Evolutionary conservation across 2,888 invertebrate species (phyloP), one percentile per base, ranked within the genome.

Genomic region (Meliscaeva auricollis): DNA sequence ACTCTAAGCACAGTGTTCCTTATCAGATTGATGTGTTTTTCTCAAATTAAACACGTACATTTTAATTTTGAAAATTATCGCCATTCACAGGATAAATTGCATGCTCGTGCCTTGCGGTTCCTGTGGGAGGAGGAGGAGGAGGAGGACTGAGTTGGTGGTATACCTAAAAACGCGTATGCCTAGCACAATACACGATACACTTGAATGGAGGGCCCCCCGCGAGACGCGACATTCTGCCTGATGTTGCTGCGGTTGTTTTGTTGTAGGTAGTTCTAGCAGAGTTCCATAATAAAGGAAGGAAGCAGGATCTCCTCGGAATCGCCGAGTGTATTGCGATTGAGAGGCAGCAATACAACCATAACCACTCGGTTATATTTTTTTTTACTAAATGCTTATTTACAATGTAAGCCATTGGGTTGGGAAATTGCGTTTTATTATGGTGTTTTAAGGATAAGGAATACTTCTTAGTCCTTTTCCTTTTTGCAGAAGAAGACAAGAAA

Each of bases 31-130:
- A 81, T 85, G 81, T 81, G 85, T 85, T 85, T 85, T 85, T 85
- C 85, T 85, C 85, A 85, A 85, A 85, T 85, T 85, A 85, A 85
- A 85, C 85, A 85, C 85, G 85, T 85, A 85, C 85, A 85, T 85
- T 85, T 85, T 85, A 85, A 85, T 85, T 85, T 85, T 85, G 85
- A 85, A 85, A 85, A 85, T 85, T 81, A 85, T 85, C 85, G 85
- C 85, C 76, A 75, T 85, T 81, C 85, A 85, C 76, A 50, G 81
- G 54, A 73, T 85, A 85, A 85, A 81, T 81, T 81, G 81, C 76
- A 69, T 69, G 44, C 75, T 80, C 66, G 54, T 72, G 66, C 66
- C 66, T 50, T 66, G 66, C 50, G 66, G 66, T 66, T 50, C 66
- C 66, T 66, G 73, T 68, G 46, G 58, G 17, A 54, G 66, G 17